phyloP scores from a whole-genome alignment of 2,888 invertebrate genomes.

The Pterostichus niger region DNA sequence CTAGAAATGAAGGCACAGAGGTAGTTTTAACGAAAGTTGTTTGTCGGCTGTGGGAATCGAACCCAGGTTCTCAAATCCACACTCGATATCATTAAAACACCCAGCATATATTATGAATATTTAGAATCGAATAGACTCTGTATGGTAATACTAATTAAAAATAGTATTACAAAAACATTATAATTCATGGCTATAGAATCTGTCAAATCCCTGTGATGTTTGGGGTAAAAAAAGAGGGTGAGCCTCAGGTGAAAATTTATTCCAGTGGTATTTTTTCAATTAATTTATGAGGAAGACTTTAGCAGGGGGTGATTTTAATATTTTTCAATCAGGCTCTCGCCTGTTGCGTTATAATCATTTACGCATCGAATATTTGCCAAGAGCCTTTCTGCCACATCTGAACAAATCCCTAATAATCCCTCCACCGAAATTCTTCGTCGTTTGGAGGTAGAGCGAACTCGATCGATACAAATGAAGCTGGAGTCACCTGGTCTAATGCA shows the following conservation, averaged over 20 bases:
- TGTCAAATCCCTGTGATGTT: constrained; percentile 11
- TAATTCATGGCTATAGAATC: neutral
- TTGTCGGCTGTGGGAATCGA: no score
- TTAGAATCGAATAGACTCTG: neutral
- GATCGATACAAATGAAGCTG: constrained; percentile 5
- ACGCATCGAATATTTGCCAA: constrained; percentile 35
- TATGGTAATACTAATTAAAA: neutral
- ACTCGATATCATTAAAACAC: no score
- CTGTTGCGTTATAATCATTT: constrained; percentile 40
- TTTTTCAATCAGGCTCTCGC: constrained; percentile 45
- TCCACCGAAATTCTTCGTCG: constrained; percentile 13
- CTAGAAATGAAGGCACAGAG: no score
- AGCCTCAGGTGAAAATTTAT: constrained; percentile 28
- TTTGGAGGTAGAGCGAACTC: neutral
- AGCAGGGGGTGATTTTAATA: constrained; percentile 43
- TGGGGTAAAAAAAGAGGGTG: neutral
- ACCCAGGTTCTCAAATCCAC: no score
- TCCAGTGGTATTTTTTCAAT: constrained; percentile 40
- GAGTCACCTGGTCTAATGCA: constrained; percentile 52
- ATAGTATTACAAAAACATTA: neutral
- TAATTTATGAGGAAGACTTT: constrained; percentile 26
- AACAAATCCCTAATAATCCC: constrained; percentile 50
- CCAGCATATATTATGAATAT: neutral
- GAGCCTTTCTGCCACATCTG: constrained; percentile 1
- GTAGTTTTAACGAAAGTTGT: no score